Evolutionary conservation across 2,113 vertebrate species (phyloP), one percentile per base, ranked within the genome.

Genomic region (Phocoena phocoena): DNA sequence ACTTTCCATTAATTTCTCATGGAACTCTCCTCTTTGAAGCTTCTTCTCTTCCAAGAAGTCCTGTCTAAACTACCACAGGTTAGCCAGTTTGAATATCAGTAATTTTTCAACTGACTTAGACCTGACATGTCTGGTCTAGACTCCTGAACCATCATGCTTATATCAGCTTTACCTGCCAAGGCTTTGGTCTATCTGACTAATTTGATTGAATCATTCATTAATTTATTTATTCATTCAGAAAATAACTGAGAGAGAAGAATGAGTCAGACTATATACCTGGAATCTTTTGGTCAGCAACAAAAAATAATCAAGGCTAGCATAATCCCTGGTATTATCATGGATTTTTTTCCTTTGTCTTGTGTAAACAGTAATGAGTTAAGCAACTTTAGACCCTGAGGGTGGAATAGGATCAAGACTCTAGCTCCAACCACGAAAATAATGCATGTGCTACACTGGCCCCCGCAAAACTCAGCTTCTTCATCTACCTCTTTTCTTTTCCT

Each of bases 241-340:
- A 96, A 96, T 85, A 97, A 95, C 88, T 93, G 82, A 95, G 67
- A 97, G 92, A 71, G 84, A 93, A 96, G 5, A 41, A 71, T 62
- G 13, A 92, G 8, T 55, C 63, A 23, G 58, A 62, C 17, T 44
- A 9, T 76, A 70, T 79, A 95, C 90, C 53, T 95, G 65, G 17
- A 93, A 85, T 71, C 44, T 84, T 95, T 87, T 23, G 97, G 41
- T 92, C 80, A 95, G 84, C 50, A 94, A 68, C 63, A 96, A 95
- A 96, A 97, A 87, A 96, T 44, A 96, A 96, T 93, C 86, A 95
- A 96, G 80, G 58, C 33, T 96, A 96, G 73, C n/a, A 81, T 92
- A 97, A 97, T 96, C 92, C 44, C 60, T 92, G 33, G 58, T 87
- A 93, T 92, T 97, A 92, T 85, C 74, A 36, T 87, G 92, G 60